Evolutionary conservation across 2,888 invertebrate genomes (phyloP).

Genomic region (Sesia apiformis): DNA sequence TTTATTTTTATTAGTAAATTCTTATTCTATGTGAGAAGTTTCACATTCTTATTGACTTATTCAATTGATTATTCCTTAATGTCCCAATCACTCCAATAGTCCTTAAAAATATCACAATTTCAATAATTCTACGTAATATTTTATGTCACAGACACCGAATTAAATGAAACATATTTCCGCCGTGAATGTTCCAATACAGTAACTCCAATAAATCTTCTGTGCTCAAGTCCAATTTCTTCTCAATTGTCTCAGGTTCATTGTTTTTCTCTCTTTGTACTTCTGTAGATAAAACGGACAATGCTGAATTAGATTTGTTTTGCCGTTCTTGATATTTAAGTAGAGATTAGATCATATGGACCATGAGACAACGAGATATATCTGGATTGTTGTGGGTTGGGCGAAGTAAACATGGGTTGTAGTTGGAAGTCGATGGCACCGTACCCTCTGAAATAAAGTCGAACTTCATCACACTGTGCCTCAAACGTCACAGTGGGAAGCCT

Average conservation of each 20-base stretch:
- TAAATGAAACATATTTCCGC: constrained; percentile 76
- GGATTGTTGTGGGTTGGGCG: constrained; percentile 75
- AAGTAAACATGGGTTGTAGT: constrained; percentile 65
- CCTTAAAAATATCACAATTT: constrained; percentile 31
- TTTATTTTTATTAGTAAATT: constrained; percentile 53
- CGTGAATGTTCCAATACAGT: constrained; percentile 78
- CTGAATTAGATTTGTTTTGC: constrained; percentile 40
- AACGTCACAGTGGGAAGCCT: constrained; percentile 46
- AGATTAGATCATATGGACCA: constrained; percentile 77
- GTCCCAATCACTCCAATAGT: constrained; percentile 30
- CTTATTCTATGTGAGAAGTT: constrained; percentile 27
- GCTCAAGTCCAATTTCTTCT: constrained; percentile 61
- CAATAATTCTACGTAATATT: constrained; percentile 18
- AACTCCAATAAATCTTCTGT: constrained; percentile 69
- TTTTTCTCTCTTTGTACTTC: constrained; percentile 67
- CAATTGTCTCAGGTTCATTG: constrained; percentile 65
- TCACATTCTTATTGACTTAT: neutral
- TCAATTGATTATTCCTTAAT: constrained; percentile 18
- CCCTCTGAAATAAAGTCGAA: constrained; percentile 73
- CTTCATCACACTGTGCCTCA: constrained; percentile 58
- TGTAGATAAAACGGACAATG: constrained; percentile 69
- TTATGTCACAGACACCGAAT: constrained; percentile 46
- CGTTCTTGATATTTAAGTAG: constrained; percentile 23
- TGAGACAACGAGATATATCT: constrained; percentile 77
- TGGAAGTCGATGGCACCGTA: constrained; percentile 63